A percentile compares a stretch with the other conserved stretches of the same genome.
These are phyloP conservation scores for Sebastolobus alascanus DNA, from an alignment of 2,797 vertebrate genomes.

Conservation along the genomic window DNA sequence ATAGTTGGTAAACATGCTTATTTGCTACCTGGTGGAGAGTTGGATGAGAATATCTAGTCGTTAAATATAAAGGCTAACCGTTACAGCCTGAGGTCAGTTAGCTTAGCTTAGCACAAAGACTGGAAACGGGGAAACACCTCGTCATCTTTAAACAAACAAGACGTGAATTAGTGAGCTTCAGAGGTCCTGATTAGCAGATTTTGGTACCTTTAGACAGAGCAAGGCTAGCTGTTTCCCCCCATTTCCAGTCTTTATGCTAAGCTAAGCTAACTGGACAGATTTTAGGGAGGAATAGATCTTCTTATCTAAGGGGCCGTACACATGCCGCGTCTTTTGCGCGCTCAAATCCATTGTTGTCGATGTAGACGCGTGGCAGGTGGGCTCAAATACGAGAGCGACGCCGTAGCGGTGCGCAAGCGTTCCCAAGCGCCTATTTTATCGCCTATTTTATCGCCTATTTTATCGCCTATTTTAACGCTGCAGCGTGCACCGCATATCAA, in stretches of 20 bases:
- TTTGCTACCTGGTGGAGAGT: constrained; percentile 23
- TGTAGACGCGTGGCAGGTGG: too few species aligned
- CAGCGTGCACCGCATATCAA: too few species aligned
- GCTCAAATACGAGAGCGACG: fast-evolving
- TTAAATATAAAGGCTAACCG: not conserved
- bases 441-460: too few species aligned
- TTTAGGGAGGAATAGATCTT: not conserved
- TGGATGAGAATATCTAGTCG: not conserved
- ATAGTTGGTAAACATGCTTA: not conserved
- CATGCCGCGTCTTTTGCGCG: too few species aligned
- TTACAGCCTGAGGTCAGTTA: not conserved
- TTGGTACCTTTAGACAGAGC: not conserved
- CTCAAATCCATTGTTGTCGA: too few species aligned
- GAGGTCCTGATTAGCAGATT: not conserved
- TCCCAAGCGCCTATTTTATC: too few species aligned
- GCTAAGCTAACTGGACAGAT: not conserved
- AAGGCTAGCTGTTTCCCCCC: not conserved
- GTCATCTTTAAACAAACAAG: not conserved
- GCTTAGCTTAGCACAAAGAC: constrained; percentile 14
- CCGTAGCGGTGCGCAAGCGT: too few species aligned
- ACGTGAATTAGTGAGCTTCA: constrained; percentile 17
- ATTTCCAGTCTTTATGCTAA: constrained; percentile 18
- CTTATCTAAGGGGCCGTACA: not conserved
- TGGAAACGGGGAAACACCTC: not conserved
- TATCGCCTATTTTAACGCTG: too few species aligned